These are phyloP conservation scores for Stigmatopora nigra DNA, from an alignment of 2,113 vertebrate genomes.

Conservation along the genomic window DNA sequence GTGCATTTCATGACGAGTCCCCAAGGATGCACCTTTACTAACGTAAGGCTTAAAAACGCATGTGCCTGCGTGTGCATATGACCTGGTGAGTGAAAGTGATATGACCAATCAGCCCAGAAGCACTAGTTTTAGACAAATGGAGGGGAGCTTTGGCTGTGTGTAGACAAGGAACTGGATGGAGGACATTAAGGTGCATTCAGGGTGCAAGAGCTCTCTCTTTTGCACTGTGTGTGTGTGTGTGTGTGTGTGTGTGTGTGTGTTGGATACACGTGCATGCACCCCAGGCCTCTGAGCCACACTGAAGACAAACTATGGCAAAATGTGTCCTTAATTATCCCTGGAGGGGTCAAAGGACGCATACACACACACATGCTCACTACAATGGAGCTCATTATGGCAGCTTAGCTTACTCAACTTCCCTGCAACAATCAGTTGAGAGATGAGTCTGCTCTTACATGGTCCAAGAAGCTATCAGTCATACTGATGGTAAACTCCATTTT, in stretches of 20 bases:
- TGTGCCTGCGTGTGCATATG: slow-evolving; percentile 29
- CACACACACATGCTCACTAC: slow-evolving; percentile 27
- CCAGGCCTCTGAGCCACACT: slow-evolving; percentile 27
- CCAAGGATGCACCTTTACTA: slow-evolving; percentile 66
- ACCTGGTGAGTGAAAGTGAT: slow-evolving; percentile 65
- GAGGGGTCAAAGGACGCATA: slow-evolving; percentile 47
- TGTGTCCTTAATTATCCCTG: slow-evolving; percentile 64
- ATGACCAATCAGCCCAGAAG: slow-evolving; percentile 57
- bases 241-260: no score
- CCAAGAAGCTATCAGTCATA: slow-evolving; percentile 31
- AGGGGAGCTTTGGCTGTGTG: slow-evolving; percentile 51
- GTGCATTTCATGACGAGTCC: slow-evolving; percentile 63
- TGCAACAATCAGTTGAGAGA: slow-evolving; percentile 44
- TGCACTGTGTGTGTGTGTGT: background rate
- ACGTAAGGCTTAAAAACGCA: slow-evolving; percentile 61
- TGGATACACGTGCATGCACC: slow-evolving; percentile 4
- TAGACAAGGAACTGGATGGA: slow-evolving; percentile 44
- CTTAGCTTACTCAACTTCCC: slow-evolving; percentile 21
- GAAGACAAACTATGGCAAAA: slow-evolving; percentile 46
- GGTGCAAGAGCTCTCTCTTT: background rate
- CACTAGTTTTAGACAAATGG: slow-evolving; percentile 45
- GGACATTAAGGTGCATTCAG: slow-evolving; percentile 21
- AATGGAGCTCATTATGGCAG: slow-evolving; percentile 53
- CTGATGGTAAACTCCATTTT: slow-evolving; percentile 22
- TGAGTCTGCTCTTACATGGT: background rate